A percentile compares a stretch with the other conserved stretches of the same genome.
Conservation (phyloP, 2,888 invertebrate species). For the Drosophila cognata region DNA sequence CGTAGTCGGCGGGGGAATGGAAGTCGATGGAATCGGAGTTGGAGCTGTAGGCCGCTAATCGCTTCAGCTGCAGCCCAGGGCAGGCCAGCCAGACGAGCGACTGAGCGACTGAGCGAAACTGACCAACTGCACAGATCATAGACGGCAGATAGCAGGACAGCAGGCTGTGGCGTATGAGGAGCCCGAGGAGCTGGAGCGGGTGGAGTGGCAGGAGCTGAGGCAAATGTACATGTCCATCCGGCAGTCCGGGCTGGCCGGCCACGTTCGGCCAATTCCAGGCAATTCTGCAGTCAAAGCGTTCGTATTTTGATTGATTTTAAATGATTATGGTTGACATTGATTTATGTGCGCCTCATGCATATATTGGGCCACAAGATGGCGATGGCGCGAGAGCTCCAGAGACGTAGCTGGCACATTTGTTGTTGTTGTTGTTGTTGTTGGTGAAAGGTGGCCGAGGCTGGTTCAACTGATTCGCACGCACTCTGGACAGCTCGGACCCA, state of each 20-base stretch:
- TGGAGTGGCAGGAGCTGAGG: slow-evolving; percentile 23
- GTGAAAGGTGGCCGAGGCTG: slow-evolving; percentile 59
- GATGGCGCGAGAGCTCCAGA: slow-evolving; percentile 44
- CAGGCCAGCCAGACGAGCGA: slow-evolving; percentile 44
- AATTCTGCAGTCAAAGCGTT: slow-evolving; percentile 83
- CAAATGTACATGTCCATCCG: slow-evolving; percentile 68
- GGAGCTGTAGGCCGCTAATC: slow-evolving; percentile 69
- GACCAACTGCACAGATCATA: slow-evolving; percentile 82
- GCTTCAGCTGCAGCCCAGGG: slow-evolving; percentile 69
- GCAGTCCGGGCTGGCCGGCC: slow-evolving; percentile 46
- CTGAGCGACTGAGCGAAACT: slow-evolving; percentile 48
- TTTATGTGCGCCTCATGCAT: slow-evolving; percentile 83
- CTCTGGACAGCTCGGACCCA: slow-evolving; percentile 36
- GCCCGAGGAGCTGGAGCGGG: neutral
- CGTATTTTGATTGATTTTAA: slow-evolving; percentile 85
- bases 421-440: slow-evolving; percentile 18
- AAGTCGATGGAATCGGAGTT: slow-evolving; percentile 19
- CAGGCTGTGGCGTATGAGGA: slow-evolving; percentile 27
- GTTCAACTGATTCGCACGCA: slow-evolving; percentile 73
- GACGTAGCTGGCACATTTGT: slow-evolving; percentile 30
- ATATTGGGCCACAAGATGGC: slow-evolving; percentile 82
- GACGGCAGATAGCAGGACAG: slow-evolving; percentile 80
- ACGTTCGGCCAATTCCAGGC: slow-evolving; percentile 82
- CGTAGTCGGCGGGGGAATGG: neutral
- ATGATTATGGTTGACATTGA: slow-evolving; percentile 85